Percentiles rank a stretch among this genome's conserved stretches.
phyloP scores from a whole-genome alignment of 2,113 vertebrate species.

The Chaenocephalus aceratus region DNA sequence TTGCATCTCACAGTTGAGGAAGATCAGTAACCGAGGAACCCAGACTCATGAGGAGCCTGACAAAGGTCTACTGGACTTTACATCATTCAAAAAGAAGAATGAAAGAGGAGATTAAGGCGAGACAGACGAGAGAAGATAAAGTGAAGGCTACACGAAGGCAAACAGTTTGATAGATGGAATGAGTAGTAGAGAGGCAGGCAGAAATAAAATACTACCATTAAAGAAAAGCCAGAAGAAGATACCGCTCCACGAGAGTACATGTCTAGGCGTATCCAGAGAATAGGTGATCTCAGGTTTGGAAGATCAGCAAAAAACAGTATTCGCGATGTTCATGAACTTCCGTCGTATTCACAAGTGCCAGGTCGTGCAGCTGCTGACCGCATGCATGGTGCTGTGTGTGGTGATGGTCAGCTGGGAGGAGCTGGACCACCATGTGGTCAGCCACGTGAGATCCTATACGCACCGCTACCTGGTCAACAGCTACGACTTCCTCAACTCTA shows the following conservation, averaged over 20 bases:
- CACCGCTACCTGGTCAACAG: slow-evolving; percentile 94
- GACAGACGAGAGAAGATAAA: not conserved
- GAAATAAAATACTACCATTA: not conserved
- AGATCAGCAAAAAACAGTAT: not conserved
- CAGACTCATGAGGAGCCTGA: slow-evolving; percentile 7
- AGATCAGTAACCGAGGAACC: not conserved
- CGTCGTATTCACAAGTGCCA: slow-evolving; percentile 88
- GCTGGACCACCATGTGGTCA: slow-evolving; percentile 86
- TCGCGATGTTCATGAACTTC: slow-evolving; percentile 86
- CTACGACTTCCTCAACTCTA: slow-evolving; percentile 90
- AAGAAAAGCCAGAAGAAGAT: not conserved
- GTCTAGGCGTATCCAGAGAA: slow-evolving; percentile 52
- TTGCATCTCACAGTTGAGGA: slow-evolving; percentile 4
- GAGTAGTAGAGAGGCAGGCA: not conserved
- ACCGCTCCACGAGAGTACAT: not conserved
- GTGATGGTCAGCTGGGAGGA: slow-evolving; percentile 89
- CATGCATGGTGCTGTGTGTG: slow-evolving; percentile 85
- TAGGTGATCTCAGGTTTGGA: not conserved
- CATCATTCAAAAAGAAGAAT: not conserved
- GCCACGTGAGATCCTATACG: slow-evolving; percentile 90
- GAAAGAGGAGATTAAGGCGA: not conserved
- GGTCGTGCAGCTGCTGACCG: slow-evolving; percentile 86
- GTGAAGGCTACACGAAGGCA: not conserved
- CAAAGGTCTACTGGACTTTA: slow-evolving; percentile 23
- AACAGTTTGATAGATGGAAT: slow-evolving; percentile 1